Evolutionary conservation across 1,140 invertebrate genomes (phyloP).

Genomic region (Leptinotarsa texana): DNA sequence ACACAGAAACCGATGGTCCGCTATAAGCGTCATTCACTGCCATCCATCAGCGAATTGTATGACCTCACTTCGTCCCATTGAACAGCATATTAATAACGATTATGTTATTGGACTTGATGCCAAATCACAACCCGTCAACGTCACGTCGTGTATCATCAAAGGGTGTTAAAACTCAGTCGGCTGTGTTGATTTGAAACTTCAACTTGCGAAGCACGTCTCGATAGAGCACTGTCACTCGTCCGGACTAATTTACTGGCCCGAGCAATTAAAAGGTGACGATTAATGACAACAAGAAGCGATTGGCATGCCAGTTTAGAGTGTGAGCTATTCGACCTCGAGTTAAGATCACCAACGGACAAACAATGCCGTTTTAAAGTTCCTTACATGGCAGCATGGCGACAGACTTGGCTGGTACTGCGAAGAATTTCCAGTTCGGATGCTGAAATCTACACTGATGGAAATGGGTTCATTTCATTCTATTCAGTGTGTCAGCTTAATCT

Average conservation of each 20-base stretch:
- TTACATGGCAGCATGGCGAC: conserved; percentile 6
- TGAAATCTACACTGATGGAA: background rate
- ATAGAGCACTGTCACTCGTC: conserved; percentile 39
- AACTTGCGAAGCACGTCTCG: conserved; percentile 39
- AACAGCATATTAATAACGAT: background rate
- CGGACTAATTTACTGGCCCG: conserved; percentile 51
- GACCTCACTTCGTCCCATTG: background rate
- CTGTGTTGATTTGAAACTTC: conserved; percentile 27
- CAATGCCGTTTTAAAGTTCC: conserved; percentile 31
- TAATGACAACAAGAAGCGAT: conserved; percentile 53
- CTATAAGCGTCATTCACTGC: too few relatives aligned
- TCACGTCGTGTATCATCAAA: background rate
- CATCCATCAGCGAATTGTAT: background rate
- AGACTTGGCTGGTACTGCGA: background rate
- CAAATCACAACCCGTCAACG: background rate
- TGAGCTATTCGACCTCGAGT: conserved; percentile 50
- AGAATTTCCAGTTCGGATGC: background rate
- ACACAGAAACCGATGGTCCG: too few relatives aligned
- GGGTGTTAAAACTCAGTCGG: conserved; percentile 16
- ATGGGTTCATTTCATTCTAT: background rate
- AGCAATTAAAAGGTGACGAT: conserved; percentile 56
- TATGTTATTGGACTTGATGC: background rate
- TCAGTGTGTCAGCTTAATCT: too few relatives aligned
- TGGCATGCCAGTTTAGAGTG: conserved; percentile 52
- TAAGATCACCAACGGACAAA: conserved; percentile 34